These are phyloP conservation scores for Thera obeliscata DNA, from an alignment of 2,888 invertebrate genomes.

Conservation along the genomic window DNA sequence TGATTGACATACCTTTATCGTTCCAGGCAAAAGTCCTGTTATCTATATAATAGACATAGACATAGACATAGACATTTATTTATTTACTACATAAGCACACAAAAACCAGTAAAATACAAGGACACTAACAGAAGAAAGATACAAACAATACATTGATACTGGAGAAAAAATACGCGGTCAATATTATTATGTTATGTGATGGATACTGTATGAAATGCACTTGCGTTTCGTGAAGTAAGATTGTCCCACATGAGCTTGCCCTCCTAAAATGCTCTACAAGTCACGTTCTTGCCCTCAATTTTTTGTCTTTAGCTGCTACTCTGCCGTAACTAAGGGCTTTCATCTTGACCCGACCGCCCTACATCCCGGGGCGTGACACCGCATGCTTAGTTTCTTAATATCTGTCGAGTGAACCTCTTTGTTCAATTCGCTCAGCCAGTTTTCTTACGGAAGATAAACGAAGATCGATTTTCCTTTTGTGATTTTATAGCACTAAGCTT, in stretches of 20 bases:
- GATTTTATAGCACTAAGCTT: background rate
- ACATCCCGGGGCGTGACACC: slow-evolving; percentile 66
- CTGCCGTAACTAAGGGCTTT: slow-evolving; percentile 71
- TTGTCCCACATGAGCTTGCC: slow-evolving; percentile 11
- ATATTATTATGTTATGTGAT: background rate
- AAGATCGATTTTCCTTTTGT: slow-evolving; percentile 13
- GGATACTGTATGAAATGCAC: background rate
- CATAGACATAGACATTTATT: no score
- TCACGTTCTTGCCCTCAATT: slow-evolving; percentile 68
- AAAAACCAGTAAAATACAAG: no score
- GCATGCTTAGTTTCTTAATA: slow-evolving; percentile 46
- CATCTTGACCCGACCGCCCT: slow-evolving; percentile 72
- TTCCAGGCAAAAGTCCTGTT: no score
- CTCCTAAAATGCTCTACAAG: slow-evolving; percentile 38
- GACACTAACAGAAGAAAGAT: no score
- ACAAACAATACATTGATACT: no score
- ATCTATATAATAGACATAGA: no score
- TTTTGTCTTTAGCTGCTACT: slow-evolving; percentile 50
- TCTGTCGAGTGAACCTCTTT: slow-evolving; percentile 41
- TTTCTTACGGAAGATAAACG: slow-evolving; percentile 8
- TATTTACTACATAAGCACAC: no score
- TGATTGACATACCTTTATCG: no score
- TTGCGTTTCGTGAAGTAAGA: slow-evolving; percentile 1
- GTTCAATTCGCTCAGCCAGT: slow-evolving; percentile 13
- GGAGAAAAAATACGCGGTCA: background rate